phyloP scores from a whole-genome alignment of 2,797 vertebrate species.

The Rhinichthys osculus region DNA sequence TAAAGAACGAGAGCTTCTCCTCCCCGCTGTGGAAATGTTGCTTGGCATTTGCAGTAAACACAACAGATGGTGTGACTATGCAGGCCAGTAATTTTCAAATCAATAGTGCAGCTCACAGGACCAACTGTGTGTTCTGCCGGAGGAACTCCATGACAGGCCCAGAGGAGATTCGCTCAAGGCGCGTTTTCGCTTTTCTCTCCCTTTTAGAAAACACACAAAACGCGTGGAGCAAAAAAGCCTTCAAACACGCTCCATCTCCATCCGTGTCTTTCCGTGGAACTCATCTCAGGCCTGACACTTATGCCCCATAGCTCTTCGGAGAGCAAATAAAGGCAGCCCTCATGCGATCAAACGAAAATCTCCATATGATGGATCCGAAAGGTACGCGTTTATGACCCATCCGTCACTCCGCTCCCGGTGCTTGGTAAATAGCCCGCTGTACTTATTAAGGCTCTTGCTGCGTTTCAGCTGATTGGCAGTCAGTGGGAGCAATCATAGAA shows the following conservation, averaged over 20 bases:
- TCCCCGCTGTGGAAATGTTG: slow-evolving; percentile 73
- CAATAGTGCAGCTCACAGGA: slow-evolving; percentile 89
- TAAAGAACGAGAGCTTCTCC: slow-evolving; percentile 57
- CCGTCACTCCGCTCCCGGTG: slow-evolving; percentile 26
- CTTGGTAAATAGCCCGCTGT: slow-evolving; percentile 48
- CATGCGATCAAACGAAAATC: slow-evolving; percentile 13
- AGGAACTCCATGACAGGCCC: slow-evolving; percentile 84
- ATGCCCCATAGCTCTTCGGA: slow-evolving; percentile 25
- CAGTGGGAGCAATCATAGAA: slow-evolving; percentile 47
- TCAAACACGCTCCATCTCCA: neutral
- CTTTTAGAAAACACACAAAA: slow-evolving; percentile 26
- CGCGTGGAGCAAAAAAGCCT: neutral
- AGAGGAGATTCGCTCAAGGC: slow-evolving; percentile 81
- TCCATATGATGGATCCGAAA: slow-evolving; percentile 46
- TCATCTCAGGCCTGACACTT: slow-evolving; percentile 42
- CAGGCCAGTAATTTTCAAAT: slow-evolving; percentile 93
- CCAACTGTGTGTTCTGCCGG: slow-evolving; percentile 87
- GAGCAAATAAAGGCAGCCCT: slow-evolving; percentile 40
- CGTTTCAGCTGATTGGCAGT: slow-evolving; percentile 56
- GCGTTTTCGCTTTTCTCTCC: slow-evolving; percentile 45
- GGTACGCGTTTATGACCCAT: slow-evolving; percentile 43
- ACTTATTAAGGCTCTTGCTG: slow-evolving; percentile 58
- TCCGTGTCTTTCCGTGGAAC: neutral
- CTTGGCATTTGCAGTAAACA: slow-evolving; percentile 74
- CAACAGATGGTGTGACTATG: slow-evolving; percentile 93